Percentiles rank a stretch among this genome's conserved stretches.
These are phyloP conservation scores for Hemicordylus capensis DNA, from an alignment of 2,113 vertebrate species.

Conservation along the genomic window DNA sequence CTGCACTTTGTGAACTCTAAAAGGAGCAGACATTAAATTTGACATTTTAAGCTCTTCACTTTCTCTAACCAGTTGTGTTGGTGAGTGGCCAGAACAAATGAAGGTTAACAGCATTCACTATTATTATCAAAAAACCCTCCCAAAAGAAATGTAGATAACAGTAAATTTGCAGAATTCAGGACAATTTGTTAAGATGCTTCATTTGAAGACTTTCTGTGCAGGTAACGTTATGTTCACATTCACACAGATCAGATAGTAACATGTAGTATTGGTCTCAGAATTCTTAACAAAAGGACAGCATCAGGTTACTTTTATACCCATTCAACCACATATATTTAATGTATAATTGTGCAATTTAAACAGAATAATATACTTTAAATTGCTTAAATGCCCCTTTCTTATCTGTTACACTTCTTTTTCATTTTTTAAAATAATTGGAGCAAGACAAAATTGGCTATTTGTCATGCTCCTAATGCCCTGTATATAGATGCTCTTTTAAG, in stretches of 20 bases:
- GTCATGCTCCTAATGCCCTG: slow-evolving; percentile 15
- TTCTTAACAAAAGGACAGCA: not conserved
- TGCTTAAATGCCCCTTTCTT: not conserved
- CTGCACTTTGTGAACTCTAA: not conserved
- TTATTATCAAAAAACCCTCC: not conserved
- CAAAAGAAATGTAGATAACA: not conserved
- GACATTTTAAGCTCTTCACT: not conserved
- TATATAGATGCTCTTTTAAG: too few relatives aligned
- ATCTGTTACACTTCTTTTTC: slow-evolving; percentile 14
- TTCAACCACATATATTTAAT: too few relatives aligned
- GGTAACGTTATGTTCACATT: too few relatives aligned
- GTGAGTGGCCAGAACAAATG: not conserved
- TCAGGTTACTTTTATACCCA: not conserved
- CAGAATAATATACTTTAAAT: not conserved
- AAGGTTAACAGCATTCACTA: not conserved
- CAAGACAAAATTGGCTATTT: slow-evolving; percentile 21
- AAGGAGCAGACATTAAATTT: not conserved
- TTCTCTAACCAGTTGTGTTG: not conserved
- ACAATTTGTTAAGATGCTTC: not conserved
- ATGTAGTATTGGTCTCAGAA: too few relatives aligned
- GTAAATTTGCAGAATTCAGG: not conserved
- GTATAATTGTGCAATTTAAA: not conserved
- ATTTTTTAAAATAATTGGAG: too few relatives aligned
- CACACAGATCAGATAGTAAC: too few relatives aligned
- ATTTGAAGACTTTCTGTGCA: not conserved